A percentile compares a stretch with the other conserved stretches of the same genome.
phyloP scores from a whole-genome alignment of 1,140 invertebrate genomes.

The Hylyphantes graminicola region DNA sequence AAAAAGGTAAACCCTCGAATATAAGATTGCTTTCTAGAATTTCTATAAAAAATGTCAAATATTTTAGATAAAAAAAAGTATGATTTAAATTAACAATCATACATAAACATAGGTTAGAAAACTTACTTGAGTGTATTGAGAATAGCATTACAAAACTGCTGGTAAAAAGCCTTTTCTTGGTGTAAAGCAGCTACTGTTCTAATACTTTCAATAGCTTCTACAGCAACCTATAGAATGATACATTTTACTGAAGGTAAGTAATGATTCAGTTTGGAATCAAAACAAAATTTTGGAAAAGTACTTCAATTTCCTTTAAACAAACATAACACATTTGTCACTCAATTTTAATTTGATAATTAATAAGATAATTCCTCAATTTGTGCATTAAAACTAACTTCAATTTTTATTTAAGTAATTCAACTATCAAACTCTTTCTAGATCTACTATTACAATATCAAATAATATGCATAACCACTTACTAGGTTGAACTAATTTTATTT shows the following conservation, averaged over 20 bases:
- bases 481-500: no score
- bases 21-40: slow-evolving; percentile 73
- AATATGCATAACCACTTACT: no score
- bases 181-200: slow-evolving; percentile 71
- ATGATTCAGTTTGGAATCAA: no score
- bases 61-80: neutral
- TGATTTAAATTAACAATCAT: neutral
- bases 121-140: slow-evolving; percentile 28
- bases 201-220: slow-evolving; percentile 72
- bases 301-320: no score
- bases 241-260: neutral
- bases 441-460: no score
- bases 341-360: no score
- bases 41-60: slow-evolving; percentile 55
- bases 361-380: no score
- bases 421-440: no score
- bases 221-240: slow-evolving; percentile 67
- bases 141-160: slow-evolving; percentile 65
- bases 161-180: slow-evolving; percentile 68
- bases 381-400: no score
- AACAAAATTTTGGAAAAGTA: no score
- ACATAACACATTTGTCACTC: no score
- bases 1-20: slow-evolving; percentile 78
- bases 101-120: neutral
- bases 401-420: no score